Evolutionary conservation across 2,797 vertebrate genomes (phyloP).

Genomic region (Coreius guichenoti): DNA sequence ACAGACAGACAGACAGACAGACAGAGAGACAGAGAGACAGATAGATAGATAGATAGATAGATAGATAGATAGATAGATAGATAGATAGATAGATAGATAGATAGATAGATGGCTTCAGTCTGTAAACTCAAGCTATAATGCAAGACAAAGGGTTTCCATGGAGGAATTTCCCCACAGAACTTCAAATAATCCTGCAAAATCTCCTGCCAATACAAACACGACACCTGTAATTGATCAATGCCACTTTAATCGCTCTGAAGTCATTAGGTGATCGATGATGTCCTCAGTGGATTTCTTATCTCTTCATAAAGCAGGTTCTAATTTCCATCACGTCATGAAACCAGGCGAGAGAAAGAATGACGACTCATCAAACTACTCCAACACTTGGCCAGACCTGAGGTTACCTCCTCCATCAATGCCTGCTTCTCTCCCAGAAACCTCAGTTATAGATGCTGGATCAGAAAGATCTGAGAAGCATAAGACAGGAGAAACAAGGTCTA

Average conservation of each 20-base stretch:
- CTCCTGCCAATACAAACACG: background rate
- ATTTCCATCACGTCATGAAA: slow-evolving; percentile 70
- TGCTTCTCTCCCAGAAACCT: background rate
- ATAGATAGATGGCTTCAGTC: background rate
- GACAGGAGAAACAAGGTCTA: background rate
- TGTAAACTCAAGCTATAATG: background rate
- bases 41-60: background rate
- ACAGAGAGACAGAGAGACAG: background rate
- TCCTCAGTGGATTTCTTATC: slow-evolving; percentile 41
- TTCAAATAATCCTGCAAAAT: background rate
- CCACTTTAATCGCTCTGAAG: background rate
- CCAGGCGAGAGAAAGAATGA: slow-evolving; percentile 66
- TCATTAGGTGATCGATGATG: slow-evolving; percentile 1
- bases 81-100: background rate
- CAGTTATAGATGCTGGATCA: background rate
- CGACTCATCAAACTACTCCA: slow-evolving; percentile 55
- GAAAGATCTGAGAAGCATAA: background rate
- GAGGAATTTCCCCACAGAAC: slow-evolving; percentile 9
- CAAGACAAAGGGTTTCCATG: background rate
- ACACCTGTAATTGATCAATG: background rate
- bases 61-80: background rate
- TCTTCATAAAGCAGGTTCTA: slow-evolving; percentile 54
- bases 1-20: background rate
- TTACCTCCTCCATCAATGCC: slow-evolving; percentile 37
- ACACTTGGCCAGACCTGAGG: slow-evolving; percentile 7